These are phyloP conservation scores for Xestia ashworthii DNA, from an alignment of 2,888 invertebrate species.

Conservation along the genomic window DNA sequence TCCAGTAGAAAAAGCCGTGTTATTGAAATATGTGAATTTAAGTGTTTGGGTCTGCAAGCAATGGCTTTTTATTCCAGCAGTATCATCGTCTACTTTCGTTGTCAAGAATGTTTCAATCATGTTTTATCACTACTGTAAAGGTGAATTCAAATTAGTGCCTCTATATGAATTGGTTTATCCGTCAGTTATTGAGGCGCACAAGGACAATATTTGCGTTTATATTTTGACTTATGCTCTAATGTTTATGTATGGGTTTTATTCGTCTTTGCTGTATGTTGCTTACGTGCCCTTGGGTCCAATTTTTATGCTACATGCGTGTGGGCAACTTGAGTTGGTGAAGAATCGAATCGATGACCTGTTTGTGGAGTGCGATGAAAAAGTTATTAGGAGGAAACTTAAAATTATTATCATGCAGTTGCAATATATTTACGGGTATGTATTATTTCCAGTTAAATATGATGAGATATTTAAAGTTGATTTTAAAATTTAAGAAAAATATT, in stretches of 20 bases:
- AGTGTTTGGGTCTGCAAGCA: constrained; percentile 67
- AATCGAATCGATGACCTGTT: constrained; percentile 69
- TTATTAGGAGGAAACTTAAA: constrained; percentile 64
- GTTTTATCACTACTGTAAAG: constrained; percentile 61
- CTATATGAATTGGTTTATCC: constrained; percentile 71
- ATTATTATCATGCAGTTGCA: constrained; percentile 68
- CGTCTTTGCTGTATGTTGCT: constrained; percentile 66
- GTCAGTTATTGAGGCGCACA: constrained; percentile 64
- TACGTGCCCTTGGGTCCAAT: constrained; percentile 77
- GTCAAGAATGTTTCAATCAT: constrained; percentile 62
- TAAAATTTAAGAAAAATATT: neutral
- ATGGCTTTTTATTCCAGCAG: constrained; percentile 63
- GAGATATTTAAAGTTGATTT: neutral
- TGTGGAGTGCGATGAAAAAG: constrained; percentile 50
- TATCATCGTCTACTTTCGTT: constrained; percentile 45
- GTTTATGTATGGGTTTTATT: constrained; percentile 58
- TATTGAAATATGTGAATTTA: constrained; percentile 65
- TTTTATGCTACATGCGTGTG: constrained; percentile 78
- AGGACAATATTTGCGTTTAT: constrained; percentile 63
- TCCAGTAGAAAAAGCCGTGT: constrained; percentile 62
- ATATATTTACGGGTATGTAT: constrained; percentile 67
- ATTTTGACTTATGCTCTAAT: constrained; percentile 39
- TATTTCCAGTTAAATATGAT: neutral
- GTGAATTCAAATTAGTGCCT: constrained; percentile 66
- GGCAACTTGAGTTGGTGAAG: constrained; percentile 75